These are phyloP conservation scores for Daubentonia madagascariensis DNA, from an alignment of 2,113 vertebrate genomes.

Conservation along the genomic window DNA sequence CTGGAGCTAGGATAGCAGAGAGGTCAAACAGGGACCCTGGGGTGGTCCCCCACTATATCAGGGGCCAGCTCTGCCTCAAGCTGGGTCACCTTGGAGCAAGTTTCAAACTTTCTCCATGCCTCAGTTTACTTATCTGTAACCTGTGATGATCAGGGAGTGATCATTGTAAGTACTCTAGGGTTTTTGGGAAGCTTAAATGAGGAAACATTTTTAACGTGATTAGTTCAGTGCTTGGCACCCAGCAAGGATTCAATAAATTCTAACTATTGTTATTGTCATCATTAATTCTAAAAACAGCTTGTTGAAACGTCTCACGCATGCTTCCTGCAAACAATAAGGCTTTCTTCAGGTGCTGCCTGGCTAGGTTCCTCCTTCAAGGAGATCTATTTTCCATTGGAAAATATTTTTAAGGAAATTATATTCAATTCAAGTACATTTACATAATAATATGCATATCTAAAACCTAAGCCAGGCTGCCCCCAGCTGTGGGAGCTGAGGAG, in stretches of 20 bases:
- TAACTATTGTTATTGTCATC: background rate
- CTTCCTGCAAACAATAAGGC: background rate
- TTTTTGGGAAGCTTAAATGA: background rate
- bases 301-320: background rate
- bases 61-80: background rate
- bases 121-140: slow-evolving; percentile 33
- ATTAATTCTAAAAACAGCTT: slow-evolving; percentile 7
- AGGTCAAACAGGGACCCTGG: background rate
- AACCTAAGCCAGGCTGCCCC: slow-evolving; percentile 68
- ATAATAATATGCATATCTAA: slow-evolving; percentile 79
- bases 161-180: background rate
- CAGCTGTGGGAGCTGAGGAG: slow-evolving; percentile 69
- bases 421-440: slow-evolving; percentile 67
- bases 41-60: background rate
- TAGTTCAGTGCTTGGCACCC: background rate
- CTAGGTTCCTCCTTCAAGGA: slow-evolving; percentile 29
- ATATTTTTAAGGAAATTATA: slow-evolving; percentile 72
- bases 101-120: background rate
- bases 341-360: slow-evolving; percentile 53
- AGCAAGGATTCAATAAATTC: background rate
- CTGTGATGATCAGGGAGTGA: background rate
- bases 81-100: rapidly evolving
- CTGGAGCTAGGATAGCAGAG: background rate
- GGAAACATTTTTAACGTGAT: background rate
- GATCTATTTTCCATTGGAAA: slow-evolving; percentile 66